These are phyloP conservation scores for Cacatua alba DNA, from an alignment of 2,113 vertebrate genomes.

Conservation along the genomic window DNA sequence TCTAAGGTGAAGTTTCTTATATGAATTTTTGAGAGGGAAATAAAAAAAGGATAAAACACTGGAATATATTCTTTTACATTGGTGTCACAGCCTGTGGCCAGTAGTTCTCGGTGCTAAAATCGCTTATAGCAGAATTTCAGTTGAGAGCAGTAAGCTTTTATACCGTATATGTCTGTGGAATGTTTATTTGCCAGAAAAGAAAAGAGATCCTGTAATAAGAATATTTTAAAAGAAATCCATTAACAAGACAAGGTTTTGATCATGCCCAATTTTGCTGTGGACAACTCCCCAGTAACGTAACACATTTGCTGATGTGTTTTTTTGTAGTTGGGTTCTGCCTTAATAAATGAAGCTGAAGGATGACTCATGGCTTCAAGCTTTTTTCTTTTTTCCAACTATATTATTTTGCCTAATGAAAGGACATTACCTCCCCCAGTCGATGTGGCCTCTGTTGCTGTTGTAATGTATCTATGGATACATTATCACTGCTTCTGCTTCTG, in stretches of 20 bases:
- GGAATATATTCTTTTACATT: background rate
- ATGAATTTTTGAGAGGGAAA: background rate
- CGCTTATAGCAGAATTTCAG: background rate
- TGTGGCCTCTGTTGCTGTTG: background rate
- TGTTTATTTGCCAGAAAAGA: background rate
- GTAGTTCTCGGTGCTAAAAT: background rate
- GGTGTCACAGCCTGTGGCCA: background rate
- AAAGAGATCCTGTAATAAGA: background rate
- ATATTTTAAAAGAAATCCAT: background rate
- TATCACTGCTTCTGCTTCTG: conserved; percentile 19
- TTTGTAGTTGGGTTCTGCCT: background rate
- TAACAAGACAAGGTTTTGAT: background rate
- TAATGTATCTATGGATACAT: background rate
- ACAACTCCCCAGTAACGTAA: background rate
- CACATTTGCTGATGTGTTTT: background rate
- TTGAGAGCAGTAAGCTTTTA: background rate
- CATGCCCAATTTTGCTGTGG: background rate
- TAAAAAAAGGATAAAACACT: background rate
- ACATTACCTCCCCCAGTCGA: background rate
- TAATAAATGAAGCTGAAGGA: background rate
- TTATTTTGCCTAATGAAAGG: background rate
- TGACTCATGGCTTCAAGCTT: background rate
- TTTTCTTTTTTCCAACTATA: background rate
- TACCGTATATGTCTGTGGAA: background rate
- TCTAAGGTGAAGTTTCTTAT: background rate